Percentiles rank a stretch among this genome's conserved stretches.
phyloP scores from a whole-genome alignment of 2,113 vertebrate species.

The Phalacrocorax pelagicus region DNA sequence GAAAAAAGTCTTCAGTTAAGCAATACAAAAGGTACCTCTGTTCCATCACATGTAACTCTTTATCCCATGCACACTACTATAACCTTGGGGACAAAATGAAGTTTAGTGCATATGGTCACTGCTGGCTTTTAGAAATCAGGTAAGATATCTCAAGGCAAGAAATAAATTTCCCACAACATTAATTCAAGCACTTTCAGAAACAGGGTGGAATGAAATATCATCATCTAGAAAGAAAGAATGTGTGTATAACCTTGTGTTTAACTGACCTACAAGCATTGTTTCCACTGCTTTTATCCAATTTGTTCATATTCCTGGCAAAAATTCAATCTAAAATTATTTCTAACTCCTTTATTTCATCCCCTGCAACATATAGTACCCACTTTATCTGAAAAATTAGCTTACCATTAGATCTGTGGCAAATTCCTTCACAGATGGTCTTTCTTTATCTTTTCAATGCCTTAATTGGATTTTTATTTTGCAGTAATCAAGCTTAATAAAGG shows the following conservation, averaged over 20 bases:
- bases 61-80: background rate
- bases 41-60: background rate
- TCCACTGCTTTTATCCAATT: background rate
- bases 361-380: background rate
- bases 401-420: conserved; percentile 46
- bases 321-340: background rate
- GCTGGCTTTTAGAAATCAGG: background rate
- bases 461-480: conserved; percentile 54
- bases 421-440: conserved; percentile 60
- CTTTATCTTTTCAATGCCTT: conserved; percentile 51
- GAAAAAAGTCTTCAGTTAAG: background rate
- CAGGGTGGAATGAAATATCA: background rate
- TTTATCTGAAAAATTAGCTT: conserved; percentile 25
- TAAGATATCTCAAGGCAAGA: background rate
- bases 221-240: background rate
- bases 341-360: background rate
- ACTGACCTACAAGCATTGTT: background rate
- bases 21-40: background rate
- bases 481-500: conserved; percentile 29
- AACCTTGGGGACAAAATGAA: background rate
- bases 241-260: background rate
- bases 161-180: background rate
- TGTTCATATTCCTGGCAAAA: background rate
- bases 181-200: background rate
- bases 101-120: background rate